phyloP scores from a whole-genome alignment of 2,888 invertebrate genomes.

The Hirtodrosophila cameraria region DNA sequence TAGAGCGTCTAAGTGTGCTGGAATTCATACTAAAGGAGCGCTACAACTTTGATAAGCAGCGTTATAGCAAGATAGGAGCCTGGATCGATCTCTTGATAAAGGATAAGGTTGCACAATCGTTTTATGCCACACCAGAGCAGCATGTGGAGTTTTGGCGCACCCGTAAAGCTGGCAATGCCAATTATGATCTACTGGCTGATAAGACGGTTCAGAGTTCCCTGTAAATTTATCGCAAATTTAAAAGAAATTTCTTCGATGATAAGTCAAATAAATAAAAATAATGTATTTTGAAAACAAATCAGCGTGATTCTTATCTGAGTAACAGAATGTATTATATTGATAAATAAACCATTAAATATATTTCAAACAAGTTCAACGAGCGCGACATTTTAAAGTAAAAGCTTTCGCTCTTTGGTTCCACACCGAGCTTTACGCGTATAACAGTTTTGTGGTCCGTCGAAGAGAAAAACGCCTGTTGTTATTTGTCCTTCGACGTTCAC shows the following conservation, averaged over 20 bases:
- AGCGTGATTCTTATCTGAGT: too few relatives aligned
- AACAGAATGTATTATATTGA: too few relatives aligned
- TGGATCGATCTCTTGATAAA: constrained; percentile 86
- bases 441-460: constrained; percentile 11
- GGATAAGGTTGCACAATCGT: constrained; percentile 88
- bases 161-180: constrained; percentile 87
- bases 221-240: too few relatives aligned
- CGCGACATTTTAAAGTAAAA: too few relatives aligned
- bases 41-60: constrained; percentile 75
- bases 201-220: neutral
- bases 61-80: constrained; percentile 41
- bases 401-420: neutral
- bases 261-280: too few relatives aligned
- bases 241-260: too few relatives aligned
- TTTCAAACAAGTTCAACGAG: too few relatives aligned
- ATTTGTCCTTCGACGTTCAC: constrained; percentile 21
- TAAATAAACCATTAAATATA: too few relatives aligned
- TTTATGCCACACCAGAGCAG: constrained; percentile 87
- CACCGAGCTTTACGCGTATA: constrained; percentile 10
- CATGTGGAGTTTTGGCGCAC: constrained; percentile 90
- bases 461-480: constrained; percentile 19
- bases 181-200: constrained; percentile 79
- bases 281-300: too few relatives aligned
- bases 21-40: constrained; percentile 86
- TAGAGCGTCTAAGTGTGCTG: constrained; percentile 87